Evolutionary conservation across 2,797 vertebrate species (phyloP).

Genomic region (Staurois parvus): DNA sequence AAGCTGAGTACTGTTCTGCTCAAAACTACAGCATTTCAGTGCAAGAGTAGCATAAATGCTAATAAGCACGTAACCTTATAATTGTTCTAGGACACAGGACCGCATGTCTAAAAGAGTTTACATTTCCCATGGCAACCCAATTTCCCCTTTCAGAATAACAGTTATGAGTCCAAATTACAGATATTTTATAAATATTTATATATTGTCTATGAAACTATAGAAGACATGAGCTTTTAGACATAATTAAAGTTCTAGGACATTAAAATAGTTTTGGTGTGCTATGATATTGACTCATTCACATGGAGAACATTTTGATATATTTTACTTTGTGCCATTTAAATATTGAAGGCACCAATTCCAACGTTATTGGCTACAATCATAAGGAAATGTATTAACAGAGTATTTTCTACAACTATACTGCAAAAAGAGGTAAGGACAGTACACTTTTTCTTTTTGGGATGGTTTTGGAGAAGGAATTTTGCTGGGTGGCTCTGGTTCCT

Average conservation of each 20-base stretch:
- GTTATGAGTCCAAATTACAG: too few species aligned
- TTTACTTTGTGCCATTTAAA: not conserved
- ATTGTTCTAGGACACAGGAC: too few species aligned
- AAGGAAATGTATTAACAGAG: not conserved
- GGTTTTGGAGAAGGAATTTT: slow-evolving; percentile 49
- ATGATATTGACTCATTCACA: not conserved
- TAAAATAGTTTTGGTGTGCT: not conserved
- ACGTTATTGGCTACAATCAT: not conserved
- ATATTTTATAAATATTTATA: too few species aligned
- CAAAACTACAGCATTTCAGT: too few species aligned
- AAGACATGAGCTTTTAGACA: not conserved
- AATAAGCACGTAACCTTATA: too few species aligned
- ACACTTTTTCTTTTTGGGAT: slow-evolving; percentile 20
- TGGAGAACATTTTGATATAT: not conserved
- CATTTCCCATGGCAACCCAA: too few species aligned
- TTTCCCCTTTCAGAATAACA: not conserved
- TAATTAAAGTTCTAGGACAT: not conserved
- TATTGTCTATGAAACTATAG: too few species aligned
- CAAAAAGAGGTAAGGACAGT: not conserved
- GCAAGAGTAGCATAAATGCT: too few species aligned
- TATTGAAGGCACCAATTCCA: not conserved
- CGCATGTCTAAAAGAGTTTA: accelerated
- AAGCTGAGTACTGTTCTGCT: too few species aligned
- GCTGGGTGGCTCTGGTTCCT: slow-evolving; percentile 45
- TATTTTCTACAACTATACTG: not conserved